A percentile compares a stretch with the other conserved stretches of the same genome.
These are phyloP conservation scores for Heteromormyrus szaboi DNA, from an alignment of 2,797 vertebrate genomes.

Conservation along the genomic window DNA sequence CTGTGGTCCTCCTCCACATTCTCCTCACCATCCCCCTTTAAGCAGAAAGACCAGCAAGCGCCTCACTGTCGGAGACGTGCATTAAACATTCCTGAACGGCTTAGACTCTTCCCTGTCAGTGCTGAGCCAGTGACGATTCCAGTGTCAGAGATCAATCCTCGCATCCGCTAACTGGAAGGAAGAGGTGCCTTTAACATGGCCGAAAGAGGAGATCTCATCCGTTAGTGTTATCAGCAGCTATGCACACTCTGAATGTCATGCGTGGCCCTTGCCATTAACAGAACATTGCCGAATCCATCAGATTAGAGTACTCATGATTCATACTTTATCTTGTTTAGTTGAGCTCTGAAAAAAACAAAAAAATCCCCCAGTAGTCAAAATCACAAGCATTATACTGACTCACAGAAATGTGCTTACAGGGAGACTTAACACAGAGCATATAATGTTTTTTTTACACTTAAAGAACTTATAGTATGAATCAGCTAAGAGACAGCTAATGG, in stretches of 20 bases:
- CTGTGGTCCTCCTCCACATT: background rate
- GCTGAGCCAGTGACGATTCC: conserved; percentile 57
- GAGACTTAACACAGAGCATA: background rate
- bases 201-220: conserved; percentile 47
- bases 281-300: conserved; percentile 2
- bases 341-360: conserved; percentile 35
- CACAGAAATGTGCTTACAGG: background rate
- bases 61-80: conserved; percentile 51
- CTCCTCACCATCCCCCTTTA: background rate
- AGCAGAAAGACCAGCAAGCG: conserved; percentile 32
- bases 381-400: background rate
- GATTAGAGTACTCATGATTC: conserved; percentile 5
- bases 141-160: conserved; percentile 57
- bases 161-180: conserved; percentile 50
- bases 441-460: conserved; percentile 4
- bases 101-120: conserved; percentile 60
- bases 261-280: conserved; percentile 32
- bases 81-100: conserved; percentile 62
- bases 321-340: conserved; percentile 1
- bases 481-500: background rate
- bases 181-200: conserved; percentile 53
- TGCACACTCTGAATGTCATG: conserved; percentile 29
- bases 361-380: background rate
- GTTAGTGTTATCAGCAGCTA: conserved; percentile 60
- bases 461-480: conserved; percentile 4